Percentiles rank a stretch among this genome's conserved stretches.
phyloP scores from a whole-genome alignment of 2,113 vertebrate genomes.

The human region DNA sequence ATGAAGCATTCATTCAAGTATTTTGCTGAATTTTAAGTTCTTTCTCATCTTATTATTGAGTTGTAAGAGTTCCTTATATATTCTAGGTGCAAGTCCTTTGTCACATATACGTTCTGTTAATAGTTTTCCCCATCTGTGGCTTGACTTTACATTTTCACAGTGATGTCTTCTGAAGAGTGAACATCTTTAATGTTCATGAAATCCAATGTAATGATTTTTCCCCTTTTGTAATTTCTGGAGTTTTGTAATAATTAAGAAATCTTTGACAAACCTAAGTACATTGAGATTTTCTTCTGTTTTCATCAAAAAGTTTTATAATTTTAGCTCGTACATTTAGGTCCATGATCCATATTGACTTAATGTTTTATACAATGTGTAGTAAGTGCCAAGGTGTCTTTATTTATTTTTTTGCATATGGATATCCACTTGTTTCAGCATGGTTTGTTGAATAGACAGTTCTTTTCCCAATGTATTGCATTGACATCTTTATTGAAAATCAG shows the following conservation, averaged over 20 bases:
- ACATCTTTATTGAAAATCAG: neutral
- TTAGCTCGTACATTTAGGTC: neutral
- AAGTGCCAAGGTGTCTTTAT: neutral
- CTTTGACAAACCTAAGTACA: neutral
- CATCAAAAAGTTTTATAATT: neutral
- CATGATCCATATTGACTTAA: neutral
- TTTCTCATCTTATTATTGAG: neutral
- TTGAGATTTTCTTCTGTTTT: neutral
- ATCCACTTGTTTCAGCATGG: neutral
- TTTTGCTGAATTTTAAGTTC: neutral
- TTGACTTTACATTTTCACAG: neutral
- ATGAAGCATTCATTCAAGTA: neutral
- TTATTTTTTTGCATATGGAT: neutral
- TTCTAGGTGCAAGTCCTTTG: neutral
- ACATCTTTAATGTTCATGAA: neutral
- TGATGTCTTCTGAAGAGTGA: neutral
- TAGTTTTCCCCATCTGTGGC: neutral
- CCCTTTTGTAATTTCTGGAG: neutral
- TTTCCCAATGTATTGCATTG: neutral
- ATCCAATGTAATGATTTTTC: neutral
- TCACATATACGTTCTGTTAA: neutral
- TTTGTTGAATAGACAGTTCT: neutral
- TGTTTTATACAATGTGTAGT: neutral
- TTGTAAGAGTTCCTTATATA: slow-evolving; percentile 9
- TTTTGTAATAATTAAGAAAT: neutral